Base-by-base conservation (phyloP, 1,140 invertebrate species). In the Sarcophaga bullata region DNA sequence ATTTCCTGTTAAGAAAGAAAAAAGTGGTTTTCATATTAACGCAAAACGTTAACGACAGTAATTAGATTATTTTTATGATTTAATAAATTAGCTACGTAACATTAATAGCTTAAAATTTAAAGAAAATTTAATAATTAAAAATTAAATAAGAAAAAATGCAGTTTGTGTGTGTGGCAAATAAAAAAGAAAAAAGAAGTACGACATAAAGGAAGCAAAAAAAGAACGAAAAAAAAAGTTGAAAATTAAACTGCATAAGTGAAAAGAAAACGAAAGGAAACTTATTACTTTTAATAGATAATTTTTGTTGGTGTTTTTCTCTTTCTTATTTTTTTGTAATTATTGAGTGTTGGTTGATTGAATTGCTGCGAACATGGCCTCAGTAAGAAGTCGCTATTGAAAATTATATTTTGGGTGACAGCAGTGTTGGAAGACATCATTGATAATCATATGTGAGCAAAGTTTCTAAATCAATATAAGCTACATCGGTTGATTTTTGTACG, bases 401-500 rank as follows among this genome's bases (percentile, higher is more conserved):
- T 99, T 49, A 99, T 99, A 99, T 99, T 89, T 92, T 99, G 82
- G 98, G 98, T 68, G 98, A 99, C 91, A 98, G 97, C 86, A 98
- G 98, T 86, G 99, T 99, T 83, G 99, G 99, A 7, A 99, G 91
- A 99, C 99, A 81, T 99, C 98, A n/a, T 92, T 99, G 8, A 99
- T 99, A 99, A 99, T 92, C 98, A 99, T 99, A 99, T 94, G 98
- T 99, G 82, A 99, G 98, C 92, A 99, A 99, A 91, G 99, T 91
- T 99, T 99, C 92, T 98, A 86, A 99, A 99, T 92, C 98, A 99
- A 92, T 99, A 99, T 92, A 99, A 99, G 92, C 75, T 99, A 99
- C 83, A 99, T 99, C 91, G 99, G 99, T 83, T 83, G 99, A 99
- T 93, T 99, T 99, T 91, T 93, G 99, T 84, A 99, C 98, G 85